phyloP scores from a whole-genome alignment of 2,797 vertebrate species.

The Falco peregrinus region DNA sequence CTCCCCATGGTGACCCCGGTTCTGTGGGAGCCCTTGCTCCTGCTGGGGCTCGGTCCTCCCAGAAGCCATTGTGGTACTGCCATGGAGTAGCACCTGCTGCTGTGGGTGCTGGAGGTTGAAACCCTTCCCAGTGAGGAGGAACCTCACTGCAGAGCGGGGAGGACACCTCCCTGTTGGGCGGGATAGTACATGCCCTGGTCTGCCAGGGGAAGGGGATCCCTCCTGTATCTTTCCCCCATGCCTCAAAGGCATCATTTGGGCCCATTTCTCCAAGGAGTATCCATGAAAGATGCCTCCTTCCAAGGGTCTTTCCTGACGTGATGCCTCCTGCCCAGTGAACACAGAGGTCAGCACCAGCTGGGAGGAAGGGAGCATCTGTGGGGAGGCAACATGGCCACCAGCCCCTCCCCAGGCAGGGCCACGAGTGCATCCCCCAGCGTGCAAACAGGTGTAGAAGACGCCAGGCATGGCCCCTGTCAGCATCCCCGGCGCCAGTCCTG shows the following conservation, averaged over 20 bases:
- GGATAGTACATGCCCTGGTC: background rate
- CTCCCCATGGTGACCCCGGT: fast-evolving
- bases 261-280: background rate
- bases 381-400: background rate
- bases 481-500: fast-evolving
- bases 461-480: background rate
- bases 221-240: fast-evolving
- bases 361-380: background rate
- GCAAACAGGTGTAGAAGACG: background rate
- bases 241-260: background rate
- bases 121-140: background rate
- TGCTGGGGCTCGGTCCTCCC: fast-evolving
- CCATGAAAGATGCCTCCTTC: background rate
- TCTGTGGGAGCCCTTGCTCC: background rate
- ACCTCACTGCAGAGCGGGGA: background rate
- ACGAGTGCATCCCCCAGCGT: background rate
- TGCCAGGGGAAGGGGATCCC: background rate
- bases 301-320: background rate
- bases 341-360: background rate
- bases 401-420: background rate
- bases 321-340: background rate
- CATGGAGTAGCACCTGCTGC: background rate
- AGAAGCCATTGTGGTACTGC: fast-evolving
- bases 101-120: fast-evolving
- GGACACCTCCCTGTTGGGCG: too few species aligned